Percentiles rank a stretch among this genome's conserved stretches.
phyloP scores from a whole-genome alignment of 2,888 invertebrate genomes.

The Octonoba sinensis region DNA sequence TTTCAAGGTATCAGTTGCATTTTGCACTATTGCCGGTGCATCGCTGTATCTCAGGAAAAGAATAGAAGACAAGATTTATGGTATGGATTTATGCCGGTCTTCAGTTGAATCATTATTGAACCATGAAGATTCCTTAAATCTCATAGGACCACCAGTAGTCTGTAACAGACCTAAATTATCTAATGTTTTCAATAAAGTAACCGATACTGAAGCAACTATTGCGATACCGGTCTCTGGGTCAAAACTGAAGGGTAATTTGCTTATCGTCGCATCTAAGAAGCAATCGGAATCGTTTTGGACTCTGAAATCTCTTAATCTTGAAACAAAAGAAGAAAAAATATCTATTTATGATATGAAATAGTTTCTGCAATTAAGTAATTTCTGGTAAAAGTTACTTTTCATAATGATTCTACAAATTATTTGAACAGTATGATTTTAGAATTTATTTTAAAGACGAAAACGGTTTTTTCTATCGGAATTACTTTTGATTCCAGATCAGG shows the following conservation, averaged over 20 bases:
- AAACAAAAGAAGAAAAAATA: not conserved
- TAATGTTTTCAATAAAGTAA: not conserved
- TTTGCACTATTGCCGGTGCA: not conserved
- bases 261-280: not conserved
- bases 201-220: not conserved
- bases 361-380: too few relatives aligned
- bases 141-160: not conserved
- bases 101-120: not conserved
- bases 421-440: too few relatives aligned
- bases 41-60: slow-evolving; percentile 5
- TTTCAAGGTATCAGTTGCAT: not conserved
- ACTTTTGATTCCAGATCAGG: too few relatives aligned
- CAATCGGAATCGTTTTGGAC: not conserved
- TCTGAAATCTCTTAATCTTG: slow-evolving; percentile 1
- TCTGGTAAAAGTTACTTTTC: too few relatives aligned
- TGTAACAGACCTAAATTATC: not conserved
- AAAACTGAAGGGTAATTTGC: not conserved
- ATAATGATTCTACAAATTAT: too few relatives aligned
- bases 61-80: not conserved
- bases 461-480: too few relatives aligned
- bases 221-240: not conserved
- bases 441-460: too few relatives aligned
- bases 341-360: not conserved
- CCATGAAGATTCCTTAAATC: not conserved
- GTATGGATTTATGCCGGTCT: not conserved